Base-by-base conservation (phyloP, 2,888 invertebrate genomes). In the Drosophila neotestacea region DNA sequence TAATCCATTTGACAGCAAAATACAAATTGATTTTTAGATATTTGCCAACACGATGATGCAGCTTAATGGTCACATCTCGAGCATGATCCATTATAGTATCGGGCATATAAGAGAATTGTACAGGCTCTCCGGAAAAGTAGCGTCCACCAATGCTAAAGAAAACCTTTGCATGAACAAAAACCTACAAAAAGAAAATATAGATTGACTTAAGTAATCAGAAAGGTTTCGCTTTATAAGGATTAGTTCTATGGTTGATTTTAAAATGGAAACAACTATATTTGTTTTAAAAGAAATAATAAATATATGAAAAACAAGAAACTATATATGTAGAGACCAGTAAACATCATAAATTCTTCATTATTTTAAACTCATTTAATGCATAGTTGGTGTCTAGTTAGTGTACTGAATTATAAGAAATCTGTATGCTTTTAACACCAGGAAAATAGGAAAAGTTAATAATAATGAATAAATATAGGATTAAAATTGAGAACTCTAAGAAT, bases 1-100 rank as follows among this genome's bases (percentile, higher is more conserved):
- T 95, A 90, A 97, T 95, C 97, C 97, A 97, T 88, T 95, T 94
- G 54, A 95, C 94, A 70, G 96, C 95, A 91, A 97, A 97, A 92
- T 95, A 95, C 58, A 97, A 94, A 90, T 96, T 95, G 88, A 95
- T 93, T 93, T 95, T 95, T 73, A 97, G 93, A 92, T 94, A 96
- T 85, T 94, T 94, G 60, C 96, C 97, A 46, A 96, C 94, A 36
- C 95, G 94, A 88, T 96, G 94, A 88, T 96, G 95, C 67, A 97
- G 93, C 88, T 95, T 95, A 83, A 97, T 95, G 84, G 95, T 95
- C 73, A 97, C 96, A 92, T 96, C 96, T 52, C 97, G 94, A 22
- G 97, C 95, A 90, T 95, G 95, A 91, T 96, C 96, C 92, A 96
- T 94, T 71, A 95, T 94, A 67, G 94, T 92, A 91, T 96, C 96